Conservation (phyloP, 2,888 invertebrate species). For the Lagria hirta region DNA sequence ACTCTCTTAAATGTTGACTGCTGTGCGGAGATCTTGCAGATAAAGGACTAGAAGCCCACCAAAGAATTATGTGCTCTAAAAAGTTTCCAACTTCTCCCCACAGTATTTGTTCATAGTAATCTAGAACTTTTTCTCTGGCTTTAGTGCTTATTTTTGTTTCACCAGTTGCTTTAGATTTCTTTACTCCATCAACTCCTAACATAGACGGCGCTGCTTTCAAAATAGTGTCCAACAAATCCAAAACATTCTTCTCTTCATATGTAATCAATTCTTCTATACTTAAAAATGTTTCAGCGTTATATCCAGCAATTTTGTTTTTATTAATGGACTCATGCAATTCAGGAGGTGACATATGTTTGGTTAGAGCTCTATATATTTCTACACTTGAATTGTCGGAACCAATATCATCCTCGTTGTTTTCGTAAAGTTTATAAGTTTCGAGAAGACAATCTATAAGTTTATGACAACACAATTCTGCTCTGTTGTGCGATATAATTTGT, state of each 20-base stretch:
- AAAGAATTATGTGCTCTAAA: conserved; percentile 77
- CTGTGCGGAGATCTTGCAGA: conserved; percentile 66
- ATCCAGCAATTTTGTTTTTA: conserved; percentile 43
- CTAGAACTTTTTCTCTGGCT: conserved; percentile 64
- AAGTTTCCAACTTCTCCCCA: conserved; percentile 82
- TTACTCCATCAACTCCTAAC: conserved; percentile 64
- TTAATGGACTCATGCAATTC: conserved; percentile 38
- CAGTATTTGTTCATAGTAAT: conserved; percentile 72
- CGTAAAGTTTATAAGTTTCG: conserved; percentile 64
- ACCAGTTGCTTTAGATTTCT: conserved; percentile 57
- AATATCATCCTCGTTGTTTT: conserved; percentile 55
- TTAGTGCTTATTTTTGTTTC: conserved; percentile 61
- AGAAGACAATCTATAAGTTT: conserved; percentile 70
- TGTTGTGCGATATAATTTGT: conserved; percentile 70
- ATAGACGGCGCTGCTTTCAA: conserved; percentile 62
- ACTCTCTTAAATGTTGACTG: conserved; percentile 66
- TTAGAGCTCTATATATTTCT: conserved; percentile 73
- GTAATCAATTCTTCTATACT: conserved; percentile 66
- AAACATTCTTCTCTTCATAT: conserved; percentile 68
- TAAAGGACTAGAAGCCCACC: conserved; percentile 79
- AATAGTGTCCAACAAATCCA: conserved; percentile 62
- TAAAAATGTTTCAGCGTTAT: conserved; percentile 52
- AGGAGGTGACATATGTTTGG: conserved; percentile 67
- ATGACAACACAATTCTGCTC: conserved; percentile 70
- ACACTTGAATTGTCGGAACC: conserved; percentile 67